A percentile compares a stretch with the other conserved stretches of the same genome.
Evolutionary conservation across 2,888 invertebrate species (phyloP).

Genomic region (Andricus curvator): DNA sequence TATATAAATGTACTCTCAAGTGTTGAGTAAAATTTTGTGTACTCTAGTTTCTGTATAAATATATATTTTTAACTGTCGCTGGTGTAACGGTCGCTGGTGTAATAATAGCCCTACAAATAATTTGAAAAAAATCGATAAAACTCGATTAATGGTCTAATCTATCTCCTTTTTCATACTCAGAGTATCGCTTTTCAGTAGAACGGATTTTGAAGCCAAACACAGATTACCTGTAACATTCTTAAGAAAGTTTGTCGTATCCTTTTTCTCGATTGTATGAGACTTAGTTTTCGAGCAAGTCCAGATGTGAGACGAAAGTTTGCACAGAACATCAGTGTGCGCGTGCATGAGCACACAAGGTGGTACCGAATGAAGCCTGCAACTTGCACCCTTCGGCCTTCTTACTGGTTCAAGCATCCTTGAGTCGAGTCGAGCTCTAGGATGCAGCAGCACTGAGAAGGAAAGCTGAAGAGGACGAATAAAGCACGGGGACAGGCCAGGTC

Average conservation of each 20-base stretch:
- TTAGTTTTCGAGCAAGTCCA: conserved; percentile 1
- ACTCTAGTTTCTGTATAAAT: no score
- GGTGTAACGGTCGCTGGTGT: no score
- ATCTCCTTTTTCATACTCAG: no score
- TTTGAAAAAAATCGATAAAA: no score
- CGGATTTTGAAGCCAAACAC: neutral
- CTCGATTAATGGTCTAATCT: no score
- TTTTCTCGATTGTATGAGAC: neutral
- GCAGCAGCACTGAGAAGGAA: conserved; percentile 44
- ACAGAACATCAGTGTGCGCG: conserved; percentile 42
- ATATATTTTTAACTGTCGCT: no score
- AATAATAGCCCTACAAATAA: no score
- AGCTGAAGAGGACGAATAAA: conserved; percentile 39
- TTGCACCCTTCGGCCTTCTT: conserved; percentile 49
- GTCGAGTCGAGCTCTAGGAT: conserved; percentile 43
- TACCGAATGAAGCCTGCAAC: conserved; percentile 31
- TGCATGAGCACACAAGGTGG: conserved; percentile 40
- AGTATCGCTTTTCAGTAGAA: no score
- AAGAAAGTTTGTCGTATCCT: neutral
- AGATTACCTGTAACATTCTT: neutral
- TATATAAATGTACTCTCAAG: no score
- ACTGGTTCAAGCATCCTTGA: conserved; percentile 49
- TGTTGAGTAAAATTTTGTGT: no score
- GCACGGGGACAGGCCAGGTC: conserved; percentile 21
- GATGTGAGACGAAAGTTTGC: conserved; percentile 42